A percentile compares a stretch with the other conserved stretches of the same genome.
Conservation (phyloP, 2,888 invertebrate species). For the Phania funesta region DNA sequence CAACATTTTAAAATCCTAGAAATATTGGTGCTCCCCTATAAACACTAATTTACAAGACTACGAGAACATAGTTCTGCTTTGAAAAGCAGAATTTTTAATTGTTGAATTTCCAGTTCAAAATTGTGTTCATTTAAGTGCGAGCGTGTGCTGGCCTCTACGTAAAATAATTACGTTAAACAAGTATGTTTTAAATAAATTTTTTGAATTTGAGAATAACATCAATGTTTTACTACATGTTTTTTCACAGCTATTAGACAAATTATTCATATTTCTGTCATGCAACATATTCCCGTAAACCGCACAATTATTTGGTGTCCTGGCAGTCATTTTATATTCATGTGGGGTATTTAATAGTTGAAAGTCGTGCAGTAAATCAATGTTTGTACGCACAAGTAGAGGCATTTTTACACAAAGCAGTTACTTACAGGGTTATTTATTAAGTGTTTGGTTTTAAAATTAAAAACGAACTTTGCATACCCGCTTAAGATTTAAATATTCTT, state of each 20-base stretch:
- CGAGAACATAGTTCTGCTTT: too few relatives aligned
- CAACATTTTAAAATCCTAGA: too few relatives aligned
- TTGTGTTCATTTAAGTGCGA: slow-evolving; percentile 25
- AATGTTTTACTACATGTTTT: slow-evolving; percentile 50
- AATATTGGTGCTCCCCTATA: too few relatives aligned
- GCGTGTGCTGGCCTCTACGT: slow-evolving; percentile 12
- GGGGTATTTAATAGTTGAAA: slow-evolving; percentile 22
- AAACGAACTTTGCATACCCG: too few relatives aligned
- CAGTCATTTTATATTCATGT: background rate
- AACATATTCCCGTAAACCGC: slow-evolving; percentile 43
- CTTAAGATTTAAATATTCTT: too few relatives aligned
- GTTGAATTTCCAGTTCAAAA: background rate
- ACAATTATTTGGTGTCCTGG: slow-evolving; percentile 35
- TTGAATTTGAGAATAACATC: slow-evolving; percentile 46
- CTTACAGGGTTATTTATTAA: too few relatives aligned
- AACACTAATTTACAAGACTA: too few relatives aligned
- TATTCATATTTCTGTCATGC: slow-evolving; percentile 54
- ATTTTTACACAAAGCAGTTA: too few relatives aligned
- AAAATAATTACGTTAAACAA: slow-evolving; percentile 33
- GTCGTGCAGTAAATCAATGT: background rate
- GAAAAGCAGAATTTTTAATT: too few relatives aligned
- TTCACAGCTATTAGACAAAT: slow-evolving; percentile 60
- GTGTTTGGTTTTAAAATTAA: too few relatives aligned
- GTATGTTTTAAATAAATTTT: background rate
- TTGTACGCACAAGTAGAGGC: background rate